Evolutionary conservation across 1,140 invertebrate species (phyloP), one percentile per base, ranked within the genome.

Genomic region (Popillia japonica): DNA sequence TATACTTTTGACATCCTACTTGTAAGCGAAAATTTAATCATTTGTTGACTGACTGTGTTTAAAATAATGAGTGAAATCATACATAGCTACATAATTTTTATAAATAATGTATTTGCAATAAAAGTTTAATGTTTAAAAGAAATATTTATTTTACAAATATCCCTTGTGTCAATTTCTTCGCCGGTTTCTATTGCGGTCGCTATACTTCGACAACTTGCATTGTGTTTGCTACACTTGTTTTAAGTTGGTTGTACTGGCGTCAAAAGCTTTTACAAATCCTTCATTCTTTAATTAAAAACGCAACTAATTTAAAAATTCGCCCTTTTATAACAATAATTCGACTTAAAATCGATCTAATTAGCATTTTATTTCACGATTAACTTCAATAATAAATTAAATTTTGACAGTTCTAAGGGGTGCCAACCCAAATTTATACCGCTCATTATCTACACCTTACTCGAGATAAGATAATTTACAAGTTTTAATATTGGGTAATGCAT

Each of bases 21-120:
- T 75, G 23, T 75, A 75, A 42, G 41, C 44, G 44, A 42, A 75
- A n/a, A 75, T 48, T 75, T 75, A 75, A 75, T 75, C 74, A 75
- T 75, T 48, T 75, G 41, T 48, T 75, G 74, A 75, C 74, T 75
- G 74, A 75, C 40, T 75, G 74, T 75, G 40, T 75, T 75, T 75
- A 48, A 74, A 42, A 75, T 75, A 64, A 64, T 64, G 74, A 75
- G 74, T 75, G 74, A 75, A 75, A 40, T 40, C 23, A 73, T 73
- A 73, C 14, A 73, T 48, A 75, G 74, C 74, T 75, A 75, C 40
- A 75, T 75, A 75, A 75, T 75, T 75, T 75, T 75, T 75, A 75
- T 75, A 75, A 75, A 75, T 48, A 75, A 40, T 75, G 74, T 75
- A 75, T 75, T 75, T 75, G 74, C 74, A 75, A 75, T 75, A 75